phyloP scores from a whole-genome alignment of 2,888 invertebrate species.

The Choristoneura rosaceana region DNA sequence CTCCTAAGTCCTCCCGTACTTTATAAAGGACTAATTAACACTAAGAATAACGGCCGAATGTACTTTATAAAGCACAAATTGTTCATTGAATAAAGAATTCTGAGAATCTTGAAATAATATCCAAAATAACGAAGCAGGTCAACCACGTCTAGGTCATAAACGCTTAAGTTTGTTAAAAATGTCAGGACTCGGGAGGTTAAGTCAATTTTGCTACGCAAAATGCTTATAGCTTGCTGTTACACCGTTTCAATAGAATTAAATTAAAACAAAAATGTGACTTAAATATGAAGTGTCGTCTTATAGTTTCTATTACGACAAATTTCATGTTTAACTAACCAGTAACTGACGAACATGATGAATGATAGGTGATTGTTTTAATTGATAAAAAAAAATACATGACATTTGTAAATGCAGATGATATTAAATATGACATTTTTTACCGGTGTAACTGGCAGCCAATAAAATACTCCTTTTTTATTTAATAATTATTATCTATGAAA shows the following conservation, averaged over 20 bases:
- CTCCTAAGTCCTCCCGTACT: too few species aligned
- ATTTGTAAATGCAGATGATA: not conserved
- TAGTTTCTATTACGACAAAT: not conserved
- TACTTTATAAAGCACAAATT: too few species aligned
- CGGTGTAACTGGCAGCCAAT: slow-evolving; percentile 42
- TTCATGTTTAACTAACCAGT: not conserved
- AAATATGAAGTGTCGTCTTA: not conserved
- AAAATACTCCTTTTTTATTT: slow-evolving; percentile 33
- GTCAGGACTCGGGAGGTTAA: too few species aligned
- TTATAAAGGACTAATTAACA: too few species aligned
- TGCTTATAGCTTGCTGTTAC: slow-evolving; percentile 14
- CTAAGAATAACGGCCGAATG: too few species aligned
- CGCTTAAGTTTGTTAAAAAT: too few species aligned
- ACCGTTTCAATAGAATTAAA: slow-evolving; percentile 9
- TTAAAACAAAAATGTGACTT: not conserved
- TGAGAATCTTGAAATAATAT: too few species aligned
- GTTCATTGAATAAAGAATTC: too few species aligned
- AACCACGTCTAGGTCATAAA: too few species aligned
- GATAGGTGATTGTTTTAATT: not conserved
- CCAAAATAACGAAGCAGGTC: too few species aligned
- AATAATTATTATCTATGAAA: slow-evolving; percentile 51
- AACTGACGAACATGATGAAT: too few species aligned
- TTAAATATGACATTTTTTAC: not conserved
- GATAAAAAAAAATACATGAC: not conserved
- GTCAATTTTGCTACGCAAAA: slow-evolving; percentile 33